phyloP scores from a whole-genome alignment of 2,888 invertebrate genomes.

The Pilophorus perplexus region DNA sequence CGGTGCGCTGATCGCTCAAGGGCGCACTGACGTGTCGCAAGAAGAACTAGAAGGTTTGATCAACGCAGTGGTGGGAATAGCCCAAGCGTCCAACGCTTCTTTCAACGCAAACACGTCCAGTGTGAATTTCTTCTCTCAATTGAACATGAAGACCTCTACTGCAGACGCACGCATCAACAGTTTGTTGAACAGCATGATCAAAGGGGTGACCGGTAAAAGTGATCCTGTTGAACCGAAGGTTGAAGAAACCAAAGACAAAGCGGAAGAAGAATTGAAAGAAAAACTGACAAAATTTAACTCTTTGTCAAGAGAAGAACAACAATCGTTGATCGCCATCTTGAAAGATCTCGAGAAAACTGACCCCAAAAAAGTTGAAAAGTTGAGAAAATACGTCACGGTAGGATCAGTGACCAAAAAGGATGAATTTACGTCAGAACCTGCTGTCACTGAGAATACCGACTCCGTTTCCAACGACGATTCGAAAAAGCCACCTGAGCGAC shows the following conservation, averaged over 20 bases:
- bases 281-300: slow-evolving; percentile 78
- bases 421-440: not conserved
- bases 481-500: not conserved
- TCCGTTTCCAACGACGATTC: not conserved
- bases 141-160: slow-evolving; percentile 44
- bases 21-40: slow-evolving; percentile 75
- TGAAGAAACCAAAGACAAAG: not conserved
- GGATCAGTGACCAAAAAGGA: slow-evolving; percentile 51
- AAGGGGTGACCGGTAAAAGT: slow-evolving; percentile 5
- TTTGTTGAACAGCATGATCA: slow-evolving; percentile 39
- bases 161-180: slow-evolving; percentile 44
- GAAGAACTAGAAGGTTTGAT: slow-evolving; percentile 75
- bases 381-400: slow-evolving; percentile 72
- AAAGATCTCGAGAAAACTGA: slow-evolving; percentile 76
- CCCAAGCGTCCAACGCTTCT: slow-evolving; percentile 55
- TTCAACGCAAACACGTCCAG: slow-evolving; percentile 46
- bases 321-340: slow-evolving; percentile 74
- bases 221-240: not conserved
- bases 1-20: slow-evolving; percentile 72
- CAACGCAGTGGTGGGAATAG: slow-evolving; percentile 73
- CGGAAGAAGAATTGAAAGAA: slow-evolving; percentile 73
- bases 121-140: slow-evolving; percentile 41
- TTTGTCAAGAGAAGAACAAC: slow-evolving; percentile 75
- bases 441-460: not conserved
- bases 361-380: slow-evolving; percentile 71